These are phyloP conservation scores for Taenaris catops DNA, from an alignment of 2,888 invertebrate genomes.

Conservation along the genomic window DNA sequence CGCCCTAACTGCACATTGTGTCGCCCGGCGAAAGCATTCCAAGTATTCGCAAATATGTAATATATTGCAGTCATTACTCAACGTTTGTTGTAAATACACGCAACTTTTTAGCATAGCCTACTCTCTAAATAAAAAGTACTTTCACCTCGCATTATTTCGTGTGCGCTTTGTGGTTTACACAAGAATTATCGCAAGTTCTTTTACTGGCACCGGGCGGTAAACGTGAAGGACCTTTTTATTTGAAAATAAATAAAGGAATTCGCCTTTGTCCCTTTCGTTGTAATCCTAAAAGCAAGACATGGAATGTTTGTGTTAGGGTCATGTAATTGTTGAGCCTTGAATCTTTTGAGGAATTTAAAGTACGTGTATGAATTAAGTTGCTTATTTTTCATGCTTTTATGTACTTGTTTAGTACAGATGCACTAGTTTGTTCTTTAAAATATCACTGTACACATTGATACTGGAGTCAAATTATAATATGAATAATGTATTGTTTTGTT, in stretches of 20 bases:
- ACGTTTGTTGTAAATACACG: slow-evolving; percentile 58
- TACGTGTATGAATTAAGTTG: slow-evolving; percentile 2
- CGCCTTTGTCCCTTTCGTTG: slow-evolving; percentile 26
- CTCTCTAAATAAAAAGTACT: slow-evolving; percentile 56
- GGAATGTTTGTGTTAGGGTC: slow-evolving; percentile 23
- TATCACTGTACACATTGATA: no score
- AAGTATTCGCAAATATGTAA: slow-evolving; percentile 51
- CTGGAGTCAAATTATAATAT: no score
- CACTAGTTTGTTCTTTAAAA: no score
- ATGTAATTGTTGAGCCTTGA: slow-evolving; percentile 20
- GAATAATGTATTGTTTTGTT: no score
- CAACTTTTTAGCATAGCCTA: slow-evolving; percentile 49
- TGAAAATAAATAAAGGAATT: slow-evolving; percentile 27
- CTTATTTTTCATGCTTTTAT: slow-evolving; percentile 3
- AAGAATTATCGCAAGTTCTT: slow-evolving; percentile 36
- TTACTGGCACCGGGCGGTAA: slow-evolving; percentile 18
- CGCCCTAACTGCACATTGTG: slow-evolving; percentile 14
- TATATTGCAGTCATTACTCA: slow-evolving; percentile 52
- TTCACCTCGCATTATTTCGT: slow-evolving; percentile 53
- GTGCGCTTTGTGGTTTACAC: slow-evolving; percentile 36
- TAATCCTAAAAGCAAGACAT: slow-evolving; percentile 26
- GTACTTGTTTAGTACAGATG: no score
- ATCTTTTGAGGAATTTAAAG: slow-evolving; percentile 13
- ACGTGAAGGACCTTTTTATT: slow-evolving; percentile 24
- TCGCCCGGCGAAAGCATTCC: slow-evolving; percentile 23